Percentiles rank a stretch among this genome's conserved stretches.
phyloP scores from a whole-genome alignment of 2,113 vertebrate genomes.

The Tyto alba region DNA sequence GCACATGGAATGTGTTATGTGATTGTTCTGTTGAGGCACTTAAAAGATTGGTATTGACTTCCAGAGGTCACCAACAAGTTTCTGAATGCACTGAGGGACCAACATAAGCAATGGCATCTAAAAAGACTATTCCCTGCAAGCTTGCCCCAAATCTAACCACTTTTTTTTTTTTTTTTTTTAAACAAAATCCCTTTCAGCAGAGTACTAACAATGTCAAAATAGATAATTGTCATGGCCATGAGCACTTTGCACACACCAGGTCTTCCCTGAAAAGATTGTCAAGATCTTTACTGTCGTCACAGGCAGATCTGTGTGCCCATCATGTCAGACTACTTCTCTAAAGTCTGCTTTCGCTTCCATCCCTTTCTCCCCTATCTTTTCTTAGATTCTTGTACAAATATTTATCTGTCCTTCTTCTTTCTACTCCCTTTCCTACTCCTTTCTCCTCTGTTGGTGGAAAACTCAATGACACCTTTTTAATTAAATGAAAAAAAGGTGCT shows the following conservation, averaged over 20 bases:
- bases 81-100: neutral
- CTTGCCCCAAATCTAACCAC: neutral
- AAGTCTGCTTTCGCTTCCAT: neutral
- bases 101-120: neutral
- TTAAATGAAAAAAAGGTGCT: neutral
- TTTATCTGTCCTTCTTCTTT: neutral
- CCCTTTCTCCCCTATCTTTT: neutral
- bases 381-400: neutral
- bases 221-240: neutral
- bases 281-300: neutral
- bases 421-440: neutral
- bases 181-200: neutral
- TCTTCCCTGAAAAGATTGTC: neutral
- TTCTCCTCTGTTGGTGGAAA: neutral
- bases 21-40: neutral
- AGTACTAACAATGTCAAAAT: neutral
- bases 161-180: neutral
- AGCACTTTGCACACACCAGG: neutral
- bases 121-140: neutral
- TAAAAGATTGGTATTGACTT: neutral
- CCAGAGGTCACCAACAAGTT: neutral
- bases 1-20: neutral
- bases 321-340: neutral
- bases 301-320: neutral
- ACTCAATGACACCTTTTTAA: neutral